Conservation (phyloP, 2,888 invertebrate species). For the Drosophila gaucha region DNA sequence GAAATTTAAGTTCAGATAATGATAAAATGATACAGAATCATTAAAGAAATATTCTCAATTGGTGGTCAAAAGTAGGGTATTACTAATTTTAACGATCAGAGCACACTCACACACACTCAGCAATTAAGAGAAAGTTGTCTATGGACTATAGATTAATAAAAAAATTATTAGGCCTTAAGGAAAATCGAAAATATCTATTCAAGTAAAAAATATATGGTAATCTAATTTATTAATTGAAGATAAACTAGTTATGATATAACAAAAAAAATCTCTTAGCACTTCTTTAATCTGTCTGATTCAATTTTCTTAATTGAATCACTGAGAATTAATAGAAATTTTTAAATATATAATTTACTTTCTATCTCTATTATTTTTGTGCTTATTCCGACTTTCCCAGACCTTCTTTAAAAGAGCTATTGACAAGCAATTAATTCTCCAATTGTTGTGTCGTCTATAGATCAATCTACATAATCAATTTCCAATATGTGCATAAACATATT, state of each 20-base stretch:
- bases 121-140: constrained; percentile 1
- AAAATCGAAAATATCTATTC: neutral
- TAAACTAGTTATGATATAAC: neutral
- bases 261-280: no score
- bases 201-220: neutral
- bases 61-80: constrained; percentile 43
- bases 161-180: neutral
- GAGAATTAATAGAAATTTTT: neutral
- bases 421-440: constrained; percentile 5
- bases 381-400: neutral
- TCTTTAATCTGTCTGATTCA: no score
- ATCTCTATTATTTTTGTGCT: neutral
- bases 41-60: constrained; percentile 47
- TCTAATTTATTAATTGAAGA: neutral
- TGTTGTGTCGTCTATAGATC: constrained; percentile 14
- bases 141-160: neutral
- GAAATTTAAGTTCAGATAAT: constrained; percentile 58
- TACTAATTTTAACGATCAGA: constrained; percentile 30
- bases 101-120: no score
- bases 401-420: constrained; percentile 30
- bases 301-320: neutral
- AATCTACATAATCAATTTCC: constrained; percentile 20
- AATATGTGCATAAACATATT: constrained; percentile 34
- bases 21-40: constrained; percentile 58
- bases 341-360: constrained; percentile 16